A percentile compares a stretch with the other conserved stretches of the same genome.
phyloP scores from a whole-genome alignment of 1,140 invertebrate species.

The Diprion similis region DNA sequence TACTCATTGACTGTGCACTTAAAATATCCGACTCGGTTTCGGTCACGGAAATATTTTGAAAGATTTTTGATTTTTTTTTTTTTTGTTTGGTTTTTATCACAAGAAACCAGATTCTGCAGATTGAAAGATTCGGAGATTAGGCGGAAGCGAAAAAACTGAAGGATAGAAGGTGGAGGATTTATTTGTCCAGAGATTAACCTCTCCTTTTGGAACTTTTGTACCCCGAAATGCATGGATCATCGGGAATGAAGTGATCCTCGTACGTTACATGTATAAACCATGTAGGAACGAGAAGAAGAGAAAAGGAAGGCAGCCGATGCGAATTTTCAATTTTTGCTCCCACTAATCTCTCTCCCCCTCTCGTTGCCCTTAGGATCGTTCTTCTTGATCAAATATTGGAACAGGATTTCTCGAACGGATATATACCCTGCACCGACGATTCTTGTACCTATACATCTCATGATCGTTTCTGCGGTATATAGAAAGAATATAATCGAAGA shows the following conservation, averaged over 20 bases:
- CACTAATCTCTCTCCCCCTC: neutral
- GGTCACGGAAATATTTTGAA: no score
- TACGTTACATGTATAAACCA: neutral
- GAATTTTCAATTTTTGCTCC: neutral
- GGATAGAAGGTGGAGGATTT: no score
- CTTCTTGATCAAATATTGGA: neutral
- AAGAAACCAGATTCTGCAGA: no score
- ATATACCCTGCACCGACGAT: neutral
- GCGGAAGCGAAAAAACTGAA: no score
- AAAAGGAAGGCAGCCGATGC: neutral
- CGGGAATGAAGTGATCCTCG: neutral
- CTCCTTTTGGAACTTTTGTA: no score
- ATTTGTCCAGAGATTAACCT: no score
- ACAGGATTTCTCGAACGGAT: neutral
- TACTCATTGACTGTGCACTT: no score
- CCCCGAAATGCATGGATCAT: neutral
- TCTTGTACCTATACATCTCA: no score
- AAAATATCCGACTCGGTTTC: no score
- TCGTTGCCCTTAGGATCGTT: neutral
- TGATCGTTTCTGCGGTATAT: neutral
- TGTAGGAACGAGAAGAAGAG: neutral
- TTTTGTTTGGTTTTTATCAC: no score
- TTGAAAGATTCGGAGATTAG: no score
- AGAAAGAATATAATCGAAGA: neutral
- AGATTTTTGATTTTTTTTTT: no score